Conservation (phyloP, 2,113 vertebrate genomes). For the Herpailurus yagouaroundi region DNA sequence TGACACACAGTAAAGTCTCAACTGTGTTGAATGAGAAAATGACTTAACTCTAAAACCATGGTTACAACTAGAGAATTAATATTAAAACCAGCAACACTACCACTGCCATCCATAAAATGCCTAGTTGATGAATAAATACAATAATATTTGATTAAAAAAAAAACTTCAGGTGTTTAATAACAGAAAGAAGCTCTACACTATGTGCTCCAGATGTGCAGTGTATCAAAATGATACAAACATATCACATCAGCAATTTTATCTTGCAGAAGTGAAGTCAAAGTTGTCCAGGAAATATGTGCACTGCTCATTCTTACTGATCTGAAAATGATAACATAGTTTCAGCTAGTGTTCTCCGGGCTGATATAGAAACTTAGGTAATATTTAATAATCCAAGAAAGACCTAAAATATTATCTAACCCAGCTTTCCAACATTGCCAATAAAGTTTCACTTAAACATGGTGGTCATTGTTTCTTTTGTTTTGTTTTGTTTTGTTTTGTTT, state of each 20-base stretch:
- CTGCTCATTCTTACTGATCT: neutral
- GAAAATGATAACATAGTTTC: neutral
- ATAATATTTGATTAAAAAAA: neutral
- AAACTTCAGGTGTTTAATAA: neutral
- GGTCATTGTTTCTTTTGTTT: neutral
- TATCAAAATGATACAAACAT: neutral
- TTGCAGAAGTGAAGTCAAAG: neutral
- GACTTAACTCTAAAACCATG: neutral
- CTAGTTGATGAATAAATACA: neutral
- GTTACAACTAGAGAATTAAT: neutral
- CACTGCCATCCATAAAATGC: neutral
- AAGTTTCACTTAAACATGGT: neutral
- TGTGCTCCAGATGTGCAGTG: neutral
- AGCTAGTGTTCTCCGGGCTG: neutral
- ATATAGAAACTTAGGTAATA: constrained; percentile 2
- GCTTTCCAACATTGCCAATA: neutral
- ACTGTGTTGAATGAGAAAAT: neutral
- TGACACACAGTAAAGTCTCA: neutral
- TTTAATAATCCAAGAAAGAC: constrained; percentile 15
- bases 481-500: neutral
- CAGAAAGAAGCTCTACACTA: neutral
- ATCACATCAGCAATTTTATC: neutral
- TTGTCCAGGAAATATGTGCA: neutral
- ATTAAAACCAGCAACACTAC: neutral
- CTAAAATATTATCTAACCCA: neutral